Base-by-base conservation (phyloP, 2,113 vertebrate genomes). In the Dicentrarchus labrax region DNA sequence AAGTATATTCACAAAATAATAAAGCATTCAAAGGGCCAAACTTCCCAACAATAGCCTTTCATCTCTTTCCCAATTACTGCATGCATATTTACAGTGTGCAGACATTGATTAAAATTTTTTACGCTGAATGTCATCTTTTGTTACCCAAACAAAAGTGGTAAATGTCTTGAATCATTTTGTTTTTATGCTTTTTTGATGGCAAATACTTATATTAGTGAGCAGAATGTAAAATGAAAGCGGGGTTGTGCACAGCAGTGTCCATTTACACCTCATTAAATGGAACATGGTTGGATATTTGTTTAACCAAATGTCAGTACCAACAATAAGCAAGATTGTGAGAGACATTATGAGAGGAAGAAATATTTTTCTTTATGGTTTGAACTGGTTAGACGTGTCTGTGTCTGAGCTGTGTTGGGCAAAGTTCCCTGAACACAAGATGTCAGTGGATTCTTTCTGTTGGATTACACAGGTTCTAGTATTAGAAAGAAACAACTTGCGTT, bases 91-190 rank as follows among this genome's bases (percentile, higher is more conserved):
- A 76, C 47, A 66, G 41, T 51, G 19, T 74, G 72, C 36, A 68
- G 62, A 39, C 54, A 71, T 64, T 88, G 53, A 88, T 82, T 76
- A 22, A 5, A 68, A 69, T 64, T 83, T 30, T 30, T 53, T 36
- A 4, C 2, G 53, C 53, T 65, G 72, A 87, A 87, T 82, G 59
- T 76, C 71, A 70, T 72, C 39, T 41, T 78, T 85, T 62, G 64
- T 60, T 24, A 48, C 39, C 8, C 24, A 39, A 70, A 72, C 47
- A 62, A 68, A 76, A 80, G 61, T 21, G 11, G 47, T 17, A 76
- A 80, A 83, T 47, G 65, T 78, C 59, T 60, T 2, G 38, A 57
- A 64, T 68, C 10, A 75, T 82, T 77, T 51, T 12, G 15, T 73
- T 84, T 73, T 45, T 15, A 60, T 22, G 60, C 24, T 39, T 13